Conservation (phyloP, 2,797 vertebrate species). For the Catharus ustulatus region DNA sequence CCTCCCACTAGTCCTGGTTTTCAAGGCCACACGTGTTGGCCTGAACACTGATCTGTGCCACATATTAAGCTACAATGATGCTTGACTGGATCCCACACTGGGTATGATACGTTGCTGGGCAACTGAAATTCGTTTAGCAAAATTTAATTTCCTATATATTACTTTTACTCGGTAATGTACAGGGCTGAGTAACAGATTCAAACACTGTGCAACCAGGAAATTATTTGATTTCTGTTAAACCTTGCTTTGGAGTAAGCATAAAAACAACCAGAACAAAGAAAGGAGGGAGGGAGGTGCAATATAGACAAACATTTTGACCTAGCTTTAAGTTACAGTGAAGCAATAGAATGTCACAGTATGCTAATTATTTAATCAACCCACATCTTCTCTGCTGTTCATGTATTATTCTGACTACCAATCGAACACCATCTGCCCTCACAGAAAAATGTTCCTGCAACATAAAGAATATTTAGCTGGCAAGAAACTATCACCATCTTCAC, state of each 20-base stretch:
- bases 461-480: slow-evolving; percentile 44
- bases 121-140: slow-evolving; percentile 40
- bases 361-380: slow-evolving; percentile 68
- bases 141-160: slow-evolving; percentile 44
- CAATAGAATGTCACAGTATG: slow-evolving; percentile 60
- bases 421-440: slow-evolving; percentile 60
- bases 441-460: slow-evolving; percentile 47
- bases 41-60: background rate
- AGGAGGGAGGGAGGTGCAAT: background rate
- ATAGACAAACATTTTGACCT: slow-evolving; percentile 21
- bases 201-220: background rate
- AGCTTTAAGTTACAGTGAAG: slow-evolving; percentile 51
- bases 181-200: background rate
- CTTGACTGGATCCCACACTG: background rate
- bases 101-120: background rate
- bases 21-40: background rate
- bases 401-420: slow-evolving; percentile 57
- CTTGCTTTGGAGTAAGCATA: background rate
- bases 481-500: background rate
- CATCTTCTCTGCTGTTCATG: slow-evolving; percentile 58
- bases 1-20: background rate
- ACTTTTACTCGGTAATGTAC: background rate
- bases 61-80: background rate
- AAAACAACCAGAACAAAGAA: background rate
- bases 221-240: background rate